Evolutionary conservation across 2,888 invertebrate genomes (phyloP).

Genomic region (Cylindroiulus punctatus): DNA sequence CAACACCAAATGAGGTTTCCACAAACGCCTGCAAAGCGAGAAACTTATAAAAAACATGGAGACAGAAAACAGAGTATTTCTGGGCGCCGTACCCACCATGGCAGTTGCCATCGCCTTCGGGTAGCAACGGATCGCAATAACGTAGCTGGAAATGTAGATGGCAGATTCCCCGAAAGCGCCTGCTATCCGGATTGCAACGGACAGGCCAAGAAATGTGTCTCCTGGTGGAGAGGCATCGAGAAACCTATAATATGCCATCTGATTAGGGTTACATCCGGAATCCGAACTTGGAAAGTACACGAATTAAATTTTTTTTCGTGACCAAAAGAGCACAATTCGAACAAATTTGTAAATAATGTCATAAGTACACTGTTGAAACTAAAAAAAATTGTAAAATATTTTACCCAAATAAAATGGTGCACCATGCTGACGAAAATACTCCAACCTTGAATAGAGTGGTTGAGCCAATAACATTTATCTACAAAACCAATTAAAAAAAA

Average conservation of each 20-base stretch:
- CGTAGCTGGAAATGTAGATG: constrained; percentile 85
- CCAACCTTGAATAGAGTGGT: constrained; percentile 84
- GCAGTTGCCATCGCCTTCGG: constrained; percentile 85
- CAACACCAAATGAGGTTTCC: constrained; percentile 44
- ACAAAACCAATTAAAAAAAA: constrained; percentile 48
- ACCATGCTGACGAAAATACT: constrained; percentile 82
- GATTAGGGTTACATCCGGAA: background rate
- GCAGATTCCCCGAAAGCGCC: constrained; percentile 89
- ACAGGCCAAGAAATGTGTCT: constrained; percentile 79
- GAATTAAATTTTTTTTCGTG: no score
- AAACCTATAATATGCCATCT: constrained; percentile 60
- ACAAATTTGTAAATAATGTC: no score
- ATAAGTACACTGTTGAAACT: background rate
- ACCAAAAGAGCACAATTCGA: no score
- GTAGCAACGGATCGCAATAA: constrained; percentile 87
- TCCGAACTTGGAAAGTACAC: no score
- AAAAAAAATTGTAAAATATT: constrained; percentile 11
- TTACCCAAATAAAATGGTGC: constrained; percentile 84
- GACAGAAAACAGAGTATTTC: background rate
- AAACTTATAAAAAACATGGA: background rate
- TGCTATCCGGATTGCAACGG: constrained; percentile 80
- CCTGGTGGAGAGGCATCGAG: constrained; percentile 67
- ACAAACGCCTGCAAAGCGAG: constrained; percentile 7
- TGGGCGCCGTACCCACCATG: constrained; percentile 74
- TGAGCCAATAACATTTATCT: constrained; percentile 80